A percentile compares a stretch with the other conserved stretches of the same genome.
Evolutionary conservation across 2,113 vertebrate genomes (phyloP).

Genomic region (Mellivora capensis): DNA sequence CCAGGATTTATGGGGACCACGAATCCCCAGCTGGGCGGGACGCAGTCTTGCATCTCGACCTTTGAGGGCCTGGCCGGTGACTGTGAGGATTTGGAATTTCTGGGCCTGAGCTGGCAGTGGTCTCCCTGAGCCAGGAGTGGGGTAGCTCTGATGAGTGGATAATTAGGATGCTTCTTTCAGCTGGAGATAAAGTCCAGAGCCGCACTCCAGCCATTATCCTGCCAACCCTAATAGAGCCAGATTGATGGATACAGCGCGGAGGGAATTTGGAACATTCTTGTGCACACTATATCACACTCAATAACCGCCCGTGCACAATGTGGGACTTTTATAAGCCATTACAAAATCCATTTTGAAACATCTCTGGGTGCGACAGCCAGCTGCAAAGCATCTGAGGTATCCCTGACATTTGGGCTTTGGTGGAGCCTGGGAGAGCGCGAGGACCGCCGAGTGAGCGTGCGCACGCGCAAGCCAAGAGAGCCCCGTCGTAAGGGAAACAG

Average conservation of each 20-base stretch:
- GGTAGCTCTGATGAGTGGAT: constrained; percentile 66
- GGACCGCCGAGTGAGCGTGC: neutral
- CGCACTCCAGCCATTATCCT: constrained; percentile 68
- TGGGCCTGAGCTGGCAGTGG: constrained; percentile 62
- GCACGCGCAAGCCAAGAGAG: neutral
- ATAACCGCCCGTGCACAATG: constrained; percentile 55
- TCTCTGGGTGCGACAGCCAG: constrained; percentile 74
- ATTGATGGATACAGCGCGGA: constrained; percentile 54
- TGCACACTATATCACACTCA: constrained; percentile 72
- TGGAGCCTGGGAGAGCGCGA: constrained; percentile 67
- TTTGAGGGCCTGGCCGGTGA: constrained; percentile 54
- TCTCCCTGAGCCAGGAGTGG: constrained; percentile 54
- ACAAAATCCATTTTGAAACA: constrained; percentile 75
- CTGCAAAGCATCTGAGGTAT: constrained; percentile 78
- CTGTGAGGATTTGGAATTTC: constrained; percentile 55
- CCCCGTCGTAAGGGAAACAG: constrained; percentile 60
- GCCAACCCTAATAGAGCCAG: constrained; percentile 65
- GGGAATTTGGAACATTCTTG: constrained; percentile 71
- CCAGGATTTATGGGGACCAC: neutral
- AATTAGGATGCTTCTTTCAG: constrained; percentile 63
- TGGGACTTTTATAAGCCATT: constrained; percentile 78
- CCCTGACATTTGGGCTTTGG: constrained; percentile 68
- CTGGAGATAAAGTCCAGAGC: constrained; percentile 76
- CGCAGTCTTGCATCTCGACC: neutral
- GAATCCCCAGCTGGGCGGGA: constrained; percentile 34